These are phyloP conservation scores for Tachina fera DNA, from an alignment of 2,888 invertebrate species.

Conservation along the genomic window DNA sequence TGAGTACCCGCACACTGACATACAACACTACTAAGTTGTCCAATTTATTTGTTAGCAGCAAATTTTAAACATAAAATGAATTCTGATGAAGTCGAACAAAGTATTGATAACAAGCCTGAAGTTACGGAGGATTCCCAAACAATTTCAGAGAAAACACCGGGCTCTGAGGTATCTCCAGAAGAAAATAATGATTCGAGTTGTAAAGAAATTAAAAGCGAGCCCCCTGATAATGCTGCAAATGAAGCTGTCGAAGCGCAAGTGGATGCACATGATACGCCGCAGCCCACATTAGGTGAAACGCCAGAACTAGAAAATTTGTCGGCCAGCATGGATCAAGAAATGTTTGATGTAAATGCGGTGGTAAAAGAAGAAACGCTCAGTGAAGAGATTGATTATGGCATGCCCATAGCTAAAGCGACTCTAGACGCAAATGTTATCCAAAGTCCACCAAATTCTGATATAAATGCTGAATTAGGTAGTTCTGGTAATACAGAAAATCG, in stretches of 20 bases:
- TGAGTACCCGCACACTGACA: too few species aligned
- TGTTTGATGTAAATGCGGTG: background rate
- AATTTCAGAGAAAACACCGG: background rate
- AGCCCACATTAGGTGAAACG: background rate
- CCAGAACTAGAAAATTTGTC: background rate
- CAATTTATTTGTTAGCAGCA: too few species aligned
- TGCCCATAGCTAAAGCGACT: slow-evolving; percentile 31
- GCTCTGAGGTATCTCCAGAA: too few species aligned
- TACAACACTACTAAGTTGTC: too few species aligned
- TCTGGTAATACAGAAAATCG: background rate
- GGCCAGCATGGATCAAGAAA: background rate
- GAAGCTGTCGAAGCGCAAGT: background rate
- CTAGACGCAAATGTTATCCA: background rate
- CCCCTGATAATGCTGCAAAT: background rate
- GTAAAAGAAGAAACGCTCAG: background rate
- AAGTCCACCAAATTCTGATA: background rate
- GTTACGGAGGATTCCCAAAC: background rate
- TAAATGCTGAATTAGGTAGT: background rate
- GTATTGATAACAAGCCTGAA: background rate
- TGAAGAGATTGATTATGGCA: slow-evolving; percentile 23
- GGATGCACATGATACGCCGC: background rate
- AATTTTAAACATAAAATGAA: too few species aligned
- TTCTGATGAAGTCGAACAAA: background rate
- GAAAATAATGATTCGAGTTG: background rate
- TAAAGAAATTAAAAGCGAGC: background rate